These are phyloP conservation scores for Alosa alosa DNA, from an alignment of 2,113 vertebrate genomes.

Conservation along the genomic window DNA sequence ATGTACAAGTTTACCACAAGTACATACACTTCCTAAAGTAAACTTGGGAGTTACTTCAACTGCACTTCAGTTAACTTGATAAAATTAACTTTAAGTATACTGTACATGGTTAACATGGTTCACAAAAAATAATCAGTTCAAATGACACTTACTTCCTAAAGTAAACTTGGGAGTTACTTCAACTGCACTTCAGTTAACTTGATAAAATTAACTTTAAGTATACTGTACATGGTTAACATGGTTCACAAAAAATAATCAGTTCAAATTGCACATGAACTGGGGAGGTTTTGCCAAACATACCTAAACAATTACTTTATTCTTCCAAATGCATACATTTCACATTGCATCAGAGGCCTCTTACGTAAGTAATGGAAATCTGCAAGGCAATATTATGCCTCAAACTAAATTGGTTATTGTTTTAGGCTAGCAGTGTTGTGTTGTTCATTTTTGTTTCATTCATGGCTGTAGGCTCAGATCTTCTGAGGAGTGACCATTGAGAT, in stretches of 20 bases:
- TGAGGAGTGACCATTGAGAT: conserved; percentile 48
- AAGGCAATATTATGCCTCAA: not conserved
- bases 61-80: too few species aligned
- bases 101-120: too few species aligned
- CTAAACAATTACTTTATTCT: not conserved
- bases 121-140: too few species aligned
- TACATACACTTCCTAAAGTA: too few species aligned
- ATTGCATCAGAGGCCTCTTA: not conserved
- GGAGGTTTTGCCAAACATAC: not conserved
- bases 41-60: too few species aligned
- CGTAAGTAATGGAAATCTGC: not conserved
- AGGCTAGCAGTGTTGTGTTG: not conserved
- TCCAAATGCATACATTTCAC: not conserved
- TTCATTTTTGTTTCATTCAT: not conserved
- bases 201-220: not conserved
- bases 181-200: too few species aligned
- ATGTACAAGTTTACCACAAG: too few species aligned
- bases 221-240: too few species aligned
- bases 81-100: too few species aligned
- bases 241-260: too few species aligned
- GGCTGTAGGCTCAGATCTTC: conserved; percentile 31
- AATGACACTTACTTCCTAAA: too few species aligned
- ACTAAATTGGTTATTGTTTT: not conserved
- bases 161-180: too few species aligned
- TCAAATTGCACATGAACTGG: not conserved